Percentiles rank a stretch among this genome's conserved stretches.
Evolutionary conservation across 2,888 invertebrate species (phyloP).

Genomic region (Eumerus sabulonum): DNA sequence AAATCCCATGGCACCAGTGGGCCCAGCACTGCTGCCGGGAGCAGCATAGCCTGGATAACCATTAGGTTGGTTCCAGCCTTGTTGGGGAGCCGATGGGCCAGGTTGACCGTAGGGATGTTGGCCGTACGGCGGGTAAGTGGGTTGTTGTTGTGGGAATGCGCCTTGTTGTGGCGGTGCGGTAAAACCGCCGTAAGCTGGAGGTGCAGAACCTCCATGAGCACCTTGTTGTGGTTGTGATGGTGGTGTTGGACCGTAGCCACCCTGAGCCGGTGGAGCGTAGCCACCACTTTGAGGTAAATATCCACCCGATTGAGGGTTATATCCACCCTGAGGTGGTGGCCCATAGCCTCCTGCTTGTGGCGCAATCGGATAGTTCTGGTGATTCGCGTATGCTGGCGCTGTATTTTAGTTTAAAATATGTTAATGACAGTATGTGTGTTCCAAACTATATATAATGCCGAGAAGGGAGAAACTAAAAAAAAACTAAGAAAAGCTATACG

Average conservation of each 20-base stretch:
- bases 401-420: constrained; percentile 18
- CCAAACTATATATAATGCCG: constrained; percentile 58
- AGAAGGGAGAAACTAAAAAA: constrained; percentile 40
- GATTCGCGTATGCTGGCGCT: constrained; percentile 57
- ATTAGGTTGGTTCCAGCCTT: constrained; percentile 68
- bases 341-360: constrained; percentile 44
- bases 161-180: constrained; percentile 64
- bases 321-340: constrained; percentile 20
- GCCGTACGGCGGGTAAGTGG: constrained; percentile 58
- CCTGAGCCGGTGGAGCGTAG: constrained; percentile 74
- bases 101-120: constrained; percentile 73
- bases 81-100: constrained; percentile 62
- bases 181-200: constrained; percentile 54
- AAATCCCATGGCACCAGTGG: constrained; percentile 75
- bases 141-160: constrained; percentile 70
- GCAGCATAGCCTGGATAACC: constrained; percentile 62
- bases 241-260: constrained; percentile 71
- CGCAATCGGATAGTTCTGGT: constrained; percentile 56
- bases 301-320: constrained; percentile 44
- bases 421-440: constrained; percentile 4
- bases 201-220: constrained; percentile 68
- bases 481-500: constrained; percentile 69
- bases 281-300: constrained; percentile 72
- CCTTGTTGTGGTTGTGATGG: too few relatives aligned
- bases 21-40: constrained; percentile 45